These are phyloP conservation scores for Chlamydotis undulata DNA, from an alignment of 2,113 vertebrate species.

Conservation along the genomic window DNA sequence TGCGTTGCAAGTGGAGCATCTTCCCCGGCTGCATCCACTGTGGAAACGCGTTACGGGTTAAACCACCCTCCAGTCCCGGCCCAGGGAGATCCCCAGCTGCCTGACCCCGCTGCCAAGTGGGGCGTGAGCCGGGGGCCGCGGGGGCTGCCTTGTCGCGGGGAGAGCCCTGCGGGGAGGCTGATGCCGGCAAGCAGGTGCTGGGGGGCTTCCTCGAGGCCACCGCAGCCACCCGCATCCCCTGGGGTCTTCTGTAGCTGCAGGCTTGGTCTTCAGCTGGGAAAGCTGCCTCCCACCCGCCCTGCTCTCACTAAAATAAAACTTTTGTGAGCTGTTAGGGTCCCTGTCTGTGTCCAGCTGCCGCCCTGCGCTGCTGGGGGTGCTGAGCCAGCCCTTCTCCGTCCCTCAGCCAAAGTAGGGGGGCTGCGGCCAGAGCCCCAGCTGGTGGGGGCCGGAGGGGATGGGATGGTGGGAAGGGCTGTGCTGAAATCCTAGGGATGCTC, in stretches of 20 bases:
- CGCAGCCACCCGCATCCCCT: not conserved
- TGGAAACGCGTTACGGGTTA: not conserved
- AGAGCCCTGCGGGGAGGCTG: not conserved
- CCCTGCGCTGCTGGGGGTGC: not conserved
- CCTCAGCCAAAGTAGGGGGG: not conserved
- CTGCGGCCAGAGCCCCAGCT: not conserved
- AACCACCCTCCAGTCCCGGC: not conserved
- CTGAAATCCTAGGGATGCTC: not conserved
- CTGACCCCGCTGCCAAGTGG: not conserved
- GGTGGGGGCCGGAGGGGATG: accelerated
- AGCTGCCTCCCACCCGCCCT: not conserved
- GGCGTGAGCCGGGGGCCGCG: not conserved
- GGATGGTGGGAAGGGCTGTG: not conserved
- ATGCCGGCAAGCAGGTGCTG: not conserved
- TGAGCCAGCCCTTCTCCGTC: not conserved
- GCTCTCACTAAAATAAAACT: not conserved
- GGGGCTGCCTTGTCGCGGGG: not conserved
- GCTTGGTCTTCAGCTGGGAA: not conserved
- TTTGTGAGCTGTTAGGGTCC: not conserved
- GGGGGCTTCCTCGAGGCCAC: not conserved
- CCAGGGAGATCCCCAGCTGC: not conserved
- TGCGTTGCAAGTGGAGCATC: not conserved
- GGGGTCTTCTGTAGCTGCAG: not conserved
- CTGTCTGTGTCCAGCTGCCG: not conserved
- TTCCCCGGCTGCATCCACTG: accelerated